These are phyloP conservation scores for Odontophorus gujanensis DNA, from an alignment of 2,113 vertebrate genomes.

Conservation along the genomic window DNA sequence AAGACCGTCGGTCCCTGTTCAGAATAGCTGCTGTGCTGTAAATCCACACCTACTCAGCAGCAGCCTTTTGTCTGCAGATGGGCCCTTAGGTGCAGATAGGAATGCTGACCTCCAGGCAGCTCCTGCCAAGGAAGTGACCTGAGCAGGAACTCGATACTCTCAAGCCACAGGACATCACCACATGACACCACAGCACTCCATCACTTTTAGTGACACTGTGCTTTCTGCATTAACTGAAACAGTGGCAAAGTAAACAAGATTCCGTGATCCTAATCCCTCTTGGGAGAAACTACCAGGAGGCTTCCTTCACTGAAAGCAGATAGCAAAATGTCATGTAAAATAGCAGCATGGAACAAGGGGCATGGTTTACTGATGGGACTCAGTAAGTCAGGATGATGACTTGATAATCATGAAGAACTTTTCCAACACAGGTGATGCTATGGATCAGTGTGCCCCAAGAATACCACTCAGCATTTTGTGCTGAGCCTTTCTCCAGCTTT, in stretches of 20 bases:
- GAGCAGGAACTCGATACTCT: neutral
- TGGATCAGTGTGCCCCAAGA: neutral
- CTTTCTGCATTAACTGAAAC: accelerated
- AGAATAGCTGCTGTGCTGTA: neutral
- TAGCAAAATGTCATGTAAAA: neutral
- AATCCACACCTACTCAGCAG: accelerated
- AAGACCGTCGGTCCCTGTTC: neutral
- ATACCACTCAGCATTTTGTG: accelerated
- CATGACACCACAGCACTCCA: accelerated
- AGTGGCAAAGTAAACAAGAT: neutral
- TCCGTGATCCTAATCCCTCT: neutral
- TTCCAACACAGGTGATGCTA: neutral
- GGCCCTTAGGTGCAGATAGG: neutral
- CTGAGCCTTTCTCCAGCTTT: neutral
- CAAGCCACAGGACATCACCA: accelerated
- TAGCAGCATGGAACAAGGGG: neutral
- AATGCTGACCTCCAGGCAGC: neutral
- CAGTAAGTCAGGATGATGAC: neutral
- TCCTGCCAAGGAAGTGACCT: neutral
- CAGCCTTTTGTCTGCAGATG: neutral
- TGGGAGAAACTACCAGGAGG: neutral
- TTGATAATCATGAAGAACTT: neutral
- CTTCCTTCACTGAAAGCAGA: neutral
- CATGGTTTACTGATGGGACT: neutral
- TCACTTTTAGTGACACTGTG: neutral